phyloP scores from a whole-genome alignment of 2,888 invertebrate genomes.

The Baronia brevicornis region DNA sequence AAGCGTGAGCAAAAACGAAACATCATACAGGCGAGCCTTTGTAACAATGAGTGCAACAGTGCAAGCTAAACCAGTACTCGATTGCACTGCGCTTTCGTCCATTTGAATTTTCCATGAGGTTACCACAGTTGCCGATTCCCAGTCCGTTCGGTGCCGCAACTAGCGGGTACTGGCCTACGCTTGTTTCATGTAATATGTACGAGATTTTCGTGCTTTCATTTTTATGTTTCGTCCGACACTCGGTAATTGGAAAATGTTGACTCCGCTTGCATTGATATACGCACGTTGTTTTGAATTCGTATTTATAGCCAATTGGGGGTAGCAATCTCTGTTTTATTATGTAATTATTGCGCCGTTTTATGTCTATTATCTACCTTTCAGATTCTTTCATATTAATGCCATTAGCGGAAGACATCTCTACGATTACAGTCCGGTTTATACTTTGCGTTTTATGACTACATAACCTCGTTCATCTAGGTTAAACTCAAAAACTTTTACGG shows the following conservation, averaged over 20 bases:
- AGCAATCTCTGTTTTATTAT: background rate
- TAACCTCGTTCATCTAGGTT: no score
- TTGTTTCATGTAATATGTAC: slow-evolving; percentile 64
- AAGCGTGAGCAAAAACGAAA: slow-evolving; percentile 28
- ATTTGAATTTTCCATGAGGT: slow-evolving; percentile 62
- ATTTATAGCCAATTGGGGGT: background rate
- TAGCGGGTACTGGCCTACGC: slow-evolving; percentile 63
- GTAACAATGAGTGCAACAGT: slow-evolving; percentile 37
- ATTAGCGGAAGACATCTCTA: no score
- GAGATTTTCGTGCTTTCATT: slow-evolving; percentile 62
- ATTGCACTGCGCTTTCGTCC: slow-evolving; percentile 64
- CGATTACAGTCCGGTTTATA: no score
- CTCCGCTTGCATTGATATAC: slow-evolving; percentile 15
- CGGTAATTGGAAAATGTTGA: slow-evolving; percentile 58
- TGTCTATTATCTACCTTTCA: no score
- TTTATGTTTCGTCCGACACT: slow-evolving; percentile 52
- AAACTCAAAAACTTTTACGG: no score
- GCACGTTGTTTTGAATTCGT: background rate
- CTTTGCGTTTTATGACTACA: no score
- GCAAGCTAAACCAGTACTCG: slow-evolving; percentile 52
- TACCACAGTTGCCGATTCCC: slow-evolving; percentile 35
- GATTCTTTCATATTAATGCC: no score
- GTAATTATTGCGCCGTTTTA: no score
- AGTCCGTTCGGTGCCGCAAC: slow-evolving; percentile 49
- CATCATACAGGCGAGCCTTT: slow-evolving; percentile 21